phyloP scores from a whole-genome alignment of 2,797 vertebrate genomes.

The Pogonophryne albipinna region DNA sequence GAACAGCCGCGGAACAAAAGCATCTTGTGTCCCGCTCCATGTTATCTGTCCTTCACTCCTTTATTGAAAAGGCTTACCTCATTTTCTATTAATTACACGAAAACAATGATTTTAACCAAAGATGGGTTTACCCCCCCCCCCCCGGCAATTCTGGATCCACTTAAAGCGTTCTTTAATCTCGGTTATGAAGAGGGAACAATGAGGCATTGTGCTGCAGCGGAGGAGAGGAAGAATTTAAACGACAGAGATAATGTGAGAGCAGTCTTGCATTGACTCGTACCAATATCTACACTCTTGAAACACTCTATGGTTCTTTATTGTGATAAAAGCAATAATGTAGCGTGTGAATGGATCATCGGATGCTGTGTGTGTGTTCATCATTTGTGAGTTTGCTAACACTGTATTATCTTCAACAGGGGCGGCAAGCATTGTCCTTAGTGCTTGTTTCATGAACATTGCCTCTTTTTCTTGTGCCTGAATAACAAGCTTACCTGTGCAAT shows the following conservation, averaged over 20 bases:
- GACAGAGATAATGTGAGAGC: conserved; percentile 56
- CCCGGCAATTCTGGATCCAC: conserved; percentile 44
- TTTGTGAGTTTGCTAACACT: background rate
- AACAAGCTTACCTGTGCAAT: too few relatives aligned
- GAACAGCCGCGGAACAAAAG: conserved; percentile 56
- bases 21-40: conserved; percentile 52
- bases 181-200: conserved; percentile 68
- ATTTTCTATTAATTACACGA: conserved; percentile 77
- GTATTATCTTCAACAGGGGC: conserved; percentile 35
- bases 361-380: conserved; percentile 2
- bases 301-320: conserved; percentile 38
- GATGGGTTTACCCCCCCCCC: conserved; percentile 41
- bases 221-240: conserved; percentile 48
- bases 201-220: conserved; percentile 53
- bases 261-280: conserved; percentile 35
- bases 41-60: conserved; percentile 64
- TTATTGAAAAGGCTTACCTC: conserved; percentile 66
- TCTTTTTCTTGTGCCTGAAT: background rate
- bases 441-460: conserved; percentile 36
- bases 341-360: conserved; percentile 39
- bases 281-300: conserved; percentile 53
- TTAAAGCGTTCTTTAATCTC: conserved; percentile 69
- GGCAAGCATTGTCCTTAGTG: conserved; percentile 35
- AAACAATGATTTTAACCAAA: conserved; percentile 72
- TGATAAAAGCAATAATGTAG: conserved; percentile 34